These are phyloP conservation scores for Leptinotarsa juncta DNA, from an alignment of 2,888 invertebrate genomes.

Conservation along the genomic window DNA sequence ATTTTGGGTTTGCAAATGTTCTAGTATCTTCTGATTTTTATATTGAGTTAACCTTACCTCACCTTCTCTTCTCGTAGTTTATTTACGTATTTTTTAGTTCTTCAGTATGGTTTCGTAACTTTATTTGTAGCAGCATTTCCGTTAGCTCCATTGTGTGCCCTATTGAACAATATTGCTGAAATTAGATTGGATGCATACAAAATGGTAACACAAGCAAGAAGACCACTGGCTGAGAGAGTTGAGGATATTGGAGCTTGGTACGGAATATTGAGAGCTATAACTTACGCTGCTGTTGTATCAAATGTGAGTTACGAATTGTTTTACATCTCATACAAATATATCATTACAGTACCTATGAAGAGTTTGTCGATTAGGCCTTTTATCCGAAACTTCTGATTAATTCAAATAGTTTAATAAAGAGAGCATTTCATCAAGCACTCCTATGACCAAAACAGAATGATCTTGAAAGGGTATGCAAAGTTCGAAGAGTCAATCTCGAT, in stretches of 20 bases:
- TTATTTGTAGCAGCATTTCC: slow-evolving; percentile 98
- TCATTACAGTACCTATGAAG: no score
- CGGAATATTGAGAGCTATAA: slow-evolving; percentile 90
- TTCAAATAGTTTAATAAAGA: no score
- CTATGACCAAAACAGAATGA: no score
- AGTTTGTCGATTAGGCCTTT: no score
- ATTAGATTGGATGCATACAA: slow-evolving; percentile 96
- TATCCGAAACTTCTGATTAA: no score
- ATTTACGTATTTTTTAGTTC: slow-evolving; percentile 71
- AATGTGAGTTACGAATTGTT: slow-evolving; percentile 72
- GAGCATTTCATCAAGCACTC: no score
- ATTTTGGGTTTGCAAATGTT: no score
- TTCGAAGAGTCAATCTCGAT: no score
- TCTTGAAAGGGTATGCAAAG: no score
- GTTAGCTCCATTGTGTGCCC: slow-evolving; percentile 92
- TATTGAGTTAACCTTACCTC: no score
- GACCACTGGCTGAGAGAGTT: slow-evolving; percentile 90
- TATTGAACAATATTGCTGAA: slow-evolving; percentile 95
- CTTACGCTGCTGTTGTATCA: slow-evolving; percentile 88
- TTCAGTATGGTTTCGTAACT: slow-evolving; percentile 98
- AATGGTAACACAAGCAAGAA: slow-evolving; percentile 92
- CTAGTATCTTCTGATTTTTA: no score
- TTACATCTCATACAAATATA: slow-evolving; percentile 11
- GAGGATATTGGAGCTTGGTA: slow-evolving; percentile 95
- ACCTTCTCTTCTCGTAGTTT: no score